Evolutionary conservation across 2,888 invertebrate species (phyloP), one percentile per base, ranked within the genome.

Genomic region (Orchesella flavescens): DNA sequence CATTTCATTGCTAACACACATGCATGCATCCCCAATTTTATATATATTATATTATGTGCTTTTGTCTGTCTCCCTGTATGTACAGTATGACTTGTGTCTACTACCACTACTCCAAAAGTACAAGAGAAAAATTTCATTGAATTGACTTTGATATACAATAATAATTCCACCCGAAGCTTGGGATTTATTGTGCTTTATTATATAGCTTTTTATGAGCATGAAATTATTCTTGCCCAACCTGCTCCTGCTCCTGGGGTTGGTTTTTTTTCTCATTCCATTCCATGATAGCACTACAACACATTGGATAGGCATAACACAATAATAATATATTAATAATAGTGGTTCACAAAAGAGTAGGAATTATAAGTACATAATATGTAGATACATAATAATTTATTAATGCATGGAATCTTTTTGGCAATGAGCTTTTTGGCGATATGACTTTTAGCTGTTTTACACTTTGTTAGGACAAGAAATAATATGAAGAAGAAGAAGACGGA

Each of bases 201-300:
- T 34, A 34, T 63, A 63, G 74, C 74, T 74, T 74, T 74, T 44
- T 74, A 74, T 74, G 74, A 74, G 46, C 74, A 74, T 74, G 74
- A 74, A 74, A 74, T 74, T 74, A 74, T 74, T 74, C 74, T 74
- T 74, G 74, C 74, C 74, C 74, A 74, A 74, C 74, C 74, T 74
- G 74, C 68, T 68, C 17, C 68, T 68, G 68, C 74, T 74, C 63
- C 74, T 74, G 74, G 74, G 74, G 74, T 74, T 74, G 63, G 74
- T 59, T 74, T 63, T 74, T 63, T 57, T n/a, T 74, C 61, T 24
- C 43, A 53, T 53, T n/a, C n/a, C 53, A 13, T 53, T n/a, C 13
- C 53, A 53, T 53, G 3, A n/a, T n/a, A 53, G 34, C 34, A 34
- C 2, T n/a, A n/a, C n/a, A n/a, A n/a, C n/a, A n/a, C n/a, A n/a